Conservation (phyloP, 2,797 vertebrate genomes). For the Margarornis squamiger region DNA sequence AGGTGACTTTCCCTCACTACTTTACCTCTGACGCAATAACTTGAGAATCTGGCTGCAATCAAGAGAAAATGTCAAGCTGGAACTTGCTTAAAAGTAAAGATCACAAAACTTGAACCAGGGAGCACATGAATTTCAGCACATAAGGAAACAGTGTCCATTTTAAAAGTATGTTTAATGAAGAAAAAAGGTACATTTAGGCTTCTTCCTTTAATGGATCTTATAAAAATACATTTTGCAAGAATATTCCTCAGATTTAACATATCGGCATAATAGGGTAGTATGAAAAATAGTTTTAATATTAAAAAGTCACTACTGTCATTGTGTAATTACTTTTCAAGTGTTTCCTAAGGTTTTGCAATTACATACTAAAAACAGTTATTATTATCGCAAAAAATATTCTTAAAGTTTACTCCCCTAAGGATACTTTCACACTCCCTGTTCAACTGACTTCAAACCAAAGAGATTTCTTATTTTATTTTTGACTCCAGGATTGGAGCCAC, state of each 20-base stretch:
- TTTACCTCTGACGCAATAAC: not conserved
- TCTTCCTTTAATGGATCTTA: not conserved
- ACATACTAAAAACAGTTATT: not conserved
- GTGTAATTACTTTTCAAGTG: slow-evolving; percentile 22
- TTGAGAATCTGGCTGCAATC: not conserved
- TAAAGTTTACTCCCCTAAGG: not conserved
- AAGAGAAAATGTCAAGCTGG: not conserved
- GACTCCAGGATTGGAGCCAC: not conserved
- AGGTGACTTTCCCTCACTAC: not conserved
- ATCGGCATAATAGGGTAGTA: not conserved
- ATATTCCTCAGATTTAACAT: not conserved
- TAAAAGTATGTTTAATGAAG: not conserved
- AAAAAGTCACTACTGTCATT: not conserved
- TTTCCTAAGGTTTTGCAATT: not conserved
- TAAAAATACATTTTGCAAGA: not conserved
- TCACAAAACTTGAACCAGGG: not conserved
- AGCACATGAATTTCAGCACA: not conserved
- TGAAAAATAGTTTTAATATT: slow-evolving; percentile 43
- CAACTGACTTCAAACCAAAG: not conserved
- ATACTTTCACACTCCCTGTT: not conserved
- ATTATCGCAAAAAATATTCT: not conserved
- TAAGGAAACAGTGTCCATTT: not conserved
- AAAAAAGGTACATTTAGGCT: not conserved
- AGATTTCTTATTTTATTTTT: not conserved
- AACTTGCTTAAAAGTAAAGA: not conserved